Base-by-base conservation (phyloP, 23 tunicate species). In the Ascidia mentula region DNA sequence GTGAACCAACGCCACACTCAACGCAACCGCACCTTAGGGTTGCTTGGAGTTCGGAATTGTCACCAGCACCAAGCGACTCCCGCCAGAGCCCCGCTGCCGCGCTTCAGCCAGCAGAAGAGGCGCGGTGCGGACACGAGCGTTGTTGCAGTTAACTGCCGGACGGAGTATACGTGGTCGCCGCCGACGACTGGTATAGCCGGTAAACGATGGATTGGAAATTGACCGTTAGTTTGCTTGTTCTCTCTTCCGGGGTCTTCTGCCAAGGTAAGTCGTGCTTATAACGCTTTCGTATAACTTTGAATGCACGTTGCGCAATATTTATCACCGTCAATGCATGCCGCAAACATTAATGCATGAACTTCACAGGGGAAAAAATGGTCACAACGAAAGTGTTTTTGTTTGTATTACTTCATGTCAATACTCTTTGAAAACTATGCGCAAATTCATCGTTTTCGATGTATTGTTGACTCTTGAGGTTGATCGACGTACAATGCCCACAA, bases 1-100 rank as follows among this genome's bases (percentile, higher is more conserved):
- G 13, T 9, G 28, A 6, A 3, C 7, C 22, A 9, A 26, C 4
- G 65, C 65, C 65, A 53, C 65, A 53, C 65, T 53, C 65, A 53
- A 53, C 65, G 65, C 65, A 53, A 53, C 65, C 65, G 65, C 65
- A 53, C 65, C 65, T 53, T 53, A 53, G 65, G 65, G 65, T 53
- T 53, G 65, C 65, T 28, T 53, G 65, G 65, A 53, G 65, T 53
- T 53, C 24, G 28, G 24, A 53, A 53, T 28, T 53, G 22, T 26
- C 22, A 3, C 22, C 12, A 20, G 24, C 28, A 26, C 22, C 65
- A 26, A 53, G 24, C 28, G 28, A 28, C 22, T 20, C 22, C 28
- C 65, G 65, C 65, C 65, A 53, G 65, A 53, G 24, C 13, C 7
- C 65, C 65, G 65, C 65, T 53, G 65, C 65, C 65, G 65, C 65